These are phyloP conservation scores for Apamea anceps DNA, from an alignment of 2,888 invertebrate genomes.

Conservation along the genomic window DNA sequence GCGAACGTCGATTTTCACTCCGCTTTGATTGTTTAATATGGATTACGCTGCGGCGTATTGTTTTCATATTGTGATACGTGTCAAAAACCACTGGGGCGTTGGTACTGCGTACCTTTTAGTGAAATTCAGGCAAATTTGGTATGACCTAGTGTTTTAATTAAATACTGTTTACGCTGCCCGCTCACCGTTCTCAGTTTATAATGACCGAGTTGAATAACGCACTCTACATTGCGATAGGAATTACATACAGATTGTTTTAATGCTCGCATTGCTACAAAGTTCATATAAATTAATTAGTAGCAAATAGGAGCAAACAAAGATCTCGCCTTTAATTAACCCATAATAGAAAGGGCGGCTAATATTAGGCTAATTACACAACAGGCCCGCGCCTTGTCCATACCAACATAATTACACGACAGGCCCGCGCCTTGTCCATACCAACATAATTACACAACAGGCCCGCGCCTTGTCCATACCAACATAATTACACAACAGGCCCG, in stretches of 20 bases:
- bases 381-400: neutral
- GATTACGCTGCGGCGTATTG: slow-evolving; percentile 50
- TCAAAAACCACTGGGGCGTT: slow-evolving; percentile 16
- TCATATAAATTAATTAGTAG: slow-evolving; percentile 43
- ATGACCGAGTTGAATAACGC: slow-evolving; percentile 24
- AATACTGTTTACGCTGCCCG: slow-evolving; percentile 12
- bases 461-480: neutral
- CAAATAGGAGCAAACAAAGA: slow-evolving; percentile 31
- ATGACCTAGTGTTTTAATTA: slow-evolving; percentile 31
- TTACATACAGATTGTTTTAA: slow-evolving; percentile 43
- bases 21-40: slow-evolving; percentile 56
- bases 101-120: slow-evolving; percentile 15
- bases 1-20: slow-evolving; percentile 36
- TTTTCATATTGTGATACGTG: slow-evolving; percentile 42
- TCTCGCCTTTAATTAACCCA: slow-evolving; percentile 21
- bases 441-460: slow-evolving; percentile 10
- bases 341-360: slow-evolving; percentile 14
- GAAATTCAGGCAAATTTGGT: slow-evolving; percentile 7
- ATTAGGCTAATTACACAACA: slow-evolving; percentile 13
- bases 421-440: neutral
- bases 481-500: slow-evolving; percentile 5
- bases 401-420: slow-evolving; percentile 7
- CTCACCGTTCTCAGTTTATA: slow-evolving; percentile 22
- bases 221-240: slow-evolving; percentile 38
- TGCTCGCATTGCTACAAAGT: slow-evolving; percentile 10